A percentile compares a stretch with the other conserved stretches of the same genome.
These are phyloP conservation scores for Nephila pilipes DNA, from an alignment of 1,140 invertebrate species.

Conservation along the genomic window DNA sequence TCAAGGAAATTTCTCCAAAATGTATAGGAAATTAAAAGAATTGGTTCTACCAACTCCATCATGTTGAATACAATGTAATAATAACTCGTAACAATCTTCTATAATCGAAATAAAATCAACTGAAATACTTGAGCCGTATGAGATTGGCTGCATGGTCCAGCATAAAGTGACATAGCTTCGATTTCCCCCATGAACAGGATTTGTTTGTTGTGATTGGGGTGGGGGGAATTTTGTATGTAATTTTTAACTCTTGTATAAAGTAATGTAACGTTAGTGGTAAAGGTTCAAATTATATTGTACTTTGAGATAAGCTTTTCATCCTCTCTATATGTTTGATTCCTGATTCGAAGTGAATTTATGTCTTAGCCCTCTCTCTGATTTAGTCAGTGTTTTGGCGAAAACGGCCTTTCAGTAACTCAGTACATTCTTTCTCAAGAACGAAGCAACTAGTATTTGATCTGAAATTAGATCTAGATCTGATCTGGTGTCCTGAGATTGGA, in stretches of 20 bases:
- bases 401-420: no score
- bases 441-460: neutral
- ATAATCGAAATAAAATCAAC: no score
- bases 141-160: no score
- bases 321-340: neutral
- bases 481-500: neutral
- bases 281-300: neutral
- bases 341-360: conserved; percentile 1
- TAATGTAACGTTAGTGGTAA: neutral
- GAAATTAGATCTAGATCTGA: neutral
- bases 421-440: neutral
- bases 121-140: no score
- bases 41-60: no score
- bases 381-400: neutral
- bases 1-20: no score
- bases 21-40: no score
- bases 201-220: no score
- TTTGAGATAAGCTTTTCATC: neutral
- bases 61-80: no score
- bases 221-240: neutral
- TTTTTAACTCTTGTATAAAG: neutral
- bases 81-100: no score
- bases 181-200: neutral
- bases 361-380: neutral
- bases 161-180: neutral